Conservation (phyloP, 2,888 invertebrate species). For the Agriopis marginaria region DNA sequence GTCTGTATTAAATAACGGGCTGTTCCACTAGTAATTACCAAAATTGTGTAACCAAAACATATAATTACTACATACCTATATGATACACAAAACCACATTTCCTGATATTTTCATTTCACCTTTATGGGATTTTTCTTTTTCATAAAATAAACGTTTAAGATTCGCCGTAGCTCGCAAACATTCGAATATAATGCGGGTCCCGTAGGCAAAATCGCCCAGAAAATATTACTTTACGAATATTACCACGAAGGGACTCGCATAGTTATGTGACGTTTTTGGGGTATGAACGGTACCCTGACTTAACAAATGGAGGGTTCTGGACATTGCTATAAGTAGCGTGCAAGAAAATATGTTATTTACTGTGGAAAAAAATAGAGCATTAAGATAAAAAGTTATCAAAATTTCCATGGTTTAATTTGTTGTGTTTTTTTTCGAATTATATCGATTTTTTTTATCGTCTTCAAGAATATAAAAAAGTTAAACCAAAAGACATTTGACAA, state of each 20-base stretch:
- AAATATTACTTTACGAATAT: slow-evolving; percentile 28
- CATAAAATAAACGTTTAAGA: neutral
- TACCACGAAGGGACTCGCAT: slow-evolving; percentile 20
- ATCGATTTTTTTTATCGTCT: too few species aligned
- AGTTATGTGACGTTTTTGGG: slow-evolving; percentile 35
- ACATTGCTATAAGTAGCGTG: neutral
- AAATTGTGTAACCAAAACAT: too few species aligned
- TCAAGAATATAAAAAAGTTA: too few species aligned
- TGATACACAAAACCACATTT: neutral
- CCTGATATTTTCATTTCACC: neutral
- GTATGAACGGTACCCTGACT: slow-evolving; percentile 10
- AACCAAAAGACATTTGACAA: too few species aligned
- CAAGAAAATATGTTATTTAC: neutral
- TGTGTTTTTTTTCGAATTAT: too few species aligned
- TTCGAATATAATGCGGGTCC: slow-evolving; percentile 14
- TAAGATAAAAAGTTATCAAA: too few species aligned
- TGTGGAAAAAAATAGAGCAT: neutral
- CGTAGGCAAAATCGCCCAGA: slow-evolving; percentile 15
- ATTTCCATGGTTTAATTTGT: too few species aligned
- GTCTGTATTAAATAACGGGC: too few species aligned
- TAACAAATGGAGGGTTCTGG: slow-evolving; percentile 14
- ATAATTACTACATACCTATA: too few species aligned
- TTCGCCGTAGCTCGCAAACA: slow-evolving; percentile 4
- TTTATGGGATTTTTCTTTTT: neutral
- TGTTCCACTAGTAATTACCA: too few species aligned